A percentile compares a stretch with the other conserved stretches of the same genome.
phyloP scores from a whole-genome alignment of 2,888 invertebrate genomes.

The Mantis religiosa region DNA sequence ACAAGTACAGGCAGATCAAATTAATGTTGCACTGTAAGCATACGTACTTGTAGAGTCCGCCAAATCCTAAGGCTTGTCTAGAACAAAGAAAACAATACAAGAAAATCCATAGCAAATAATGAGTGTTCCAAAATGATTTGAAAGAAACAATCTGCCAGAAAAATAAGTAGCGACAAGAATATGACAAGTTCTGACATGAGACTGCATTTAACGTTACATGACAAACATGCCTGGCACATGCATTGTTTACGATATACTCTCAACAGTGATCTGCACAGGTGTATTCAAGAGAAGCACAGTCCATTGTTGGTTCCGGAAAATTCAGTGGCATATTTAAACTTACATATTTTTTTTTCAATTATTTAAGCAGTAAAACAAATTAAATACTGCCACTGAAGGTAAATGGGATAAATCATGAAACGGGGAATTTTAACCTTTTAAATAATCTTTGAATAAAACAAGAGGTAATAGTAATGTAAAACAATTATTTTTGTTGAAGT shows the following conservation, averaged over 20 bases:
- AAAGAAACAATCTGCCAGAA: not conserved
- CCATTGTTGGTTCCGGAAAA: not conserved
- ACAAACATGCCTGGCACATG: conserved; percentile 5
- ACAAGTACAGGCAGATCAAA: conserved; percentile 5
- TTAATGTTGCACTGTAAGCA: conserved; percentile 17
- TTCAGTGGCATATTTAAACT: not conserved
- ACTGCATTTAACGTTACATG: not conserved
- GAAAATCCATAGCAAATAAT: conserved; percentile 1
- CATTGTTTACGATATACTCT: not conserved
- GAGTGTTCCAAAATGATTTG: not conserved
- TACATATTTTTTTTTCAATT: not conserved
- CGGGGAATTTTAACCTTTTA: too few relatives aligned
- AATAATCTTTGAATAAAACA: not conserved
- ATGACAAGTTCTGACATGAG: not conserved
- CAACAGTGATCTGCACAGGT: not conserved
- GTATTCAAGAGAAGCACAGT: not conserved
- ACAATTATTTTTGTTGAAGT: not conserved
- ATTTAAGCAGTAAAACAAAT: not conserved
- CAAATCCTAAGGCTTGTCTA: conserved; percentile 73
- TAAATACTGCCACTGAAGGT: not conserved
- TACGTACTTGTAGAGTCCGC: conserved; percentile 75
- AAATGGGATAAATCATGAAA: not conserved
- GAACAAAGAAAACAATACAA: conserved; percentile 34
- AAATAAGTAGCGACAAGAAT: not conserved
- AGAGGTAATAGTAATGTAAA: not conserved